Evolutionary conservation across 2,888 invertebrate species (phyloP), one percentile per base, ranked within the genome.

Genomic region (Strigamia maritima): DNA sequence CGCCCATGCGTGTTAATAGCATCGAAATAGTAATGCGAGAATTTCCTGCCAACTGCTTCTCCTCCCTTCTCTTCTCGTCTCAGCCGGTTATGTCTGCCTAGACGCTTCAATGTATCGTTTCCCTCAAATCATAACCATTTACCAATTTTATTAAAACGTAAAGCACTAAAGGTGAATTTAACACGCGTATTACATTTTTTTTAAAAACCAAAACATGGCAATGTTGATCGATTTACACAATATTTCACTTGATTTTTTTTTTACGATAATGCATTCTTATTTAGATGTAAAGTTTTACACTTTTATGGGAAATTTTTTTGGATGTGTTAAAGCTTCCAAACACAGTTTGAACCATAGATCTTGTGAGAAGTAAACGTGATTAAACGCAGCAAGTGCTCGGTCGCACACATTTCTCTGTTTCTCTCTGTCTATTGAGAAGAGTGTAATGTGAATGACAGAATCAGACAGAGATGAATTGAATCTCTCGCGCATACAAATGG

Each of bases 11-110:
- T 70, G 70, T 70, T 70, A 70, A 70, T 70, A 70, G 70, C 70
- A 70, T 70, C 70, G 70, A 70, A 70, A 70, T 70, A 70, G 70
- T 70, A 70, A 70, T 70, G 70, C 70, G 70, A 70, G 70, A 70
- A 70, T 70, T 70, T 70, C 70, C 70, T 70, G 26, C 70, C 70
- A 70, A 70, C 70, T 70, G 70, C 70, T 28, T 70, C 28, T 28
- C 28, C 70, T 26, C 24, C 70, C 70, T 28, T 70, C 28, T 28
- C 28, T 16, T 28, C n/a, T 24, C 70, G 70, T 70, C 70, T 70
- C 70, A 70, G 70, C 70, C 70, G 26, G 70, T 70, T 70, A 70
- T 70, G 70, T 70, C 70, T 70, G 70, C 70, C 70, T 70, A 70
- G 70, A 70, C 70, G 70, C 70, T 70, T 70, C 70, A 70, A 70